phyloP scores from a whole-genome alignment of 2,113 vertebrate species.

The Cariama cristata region DNA sequence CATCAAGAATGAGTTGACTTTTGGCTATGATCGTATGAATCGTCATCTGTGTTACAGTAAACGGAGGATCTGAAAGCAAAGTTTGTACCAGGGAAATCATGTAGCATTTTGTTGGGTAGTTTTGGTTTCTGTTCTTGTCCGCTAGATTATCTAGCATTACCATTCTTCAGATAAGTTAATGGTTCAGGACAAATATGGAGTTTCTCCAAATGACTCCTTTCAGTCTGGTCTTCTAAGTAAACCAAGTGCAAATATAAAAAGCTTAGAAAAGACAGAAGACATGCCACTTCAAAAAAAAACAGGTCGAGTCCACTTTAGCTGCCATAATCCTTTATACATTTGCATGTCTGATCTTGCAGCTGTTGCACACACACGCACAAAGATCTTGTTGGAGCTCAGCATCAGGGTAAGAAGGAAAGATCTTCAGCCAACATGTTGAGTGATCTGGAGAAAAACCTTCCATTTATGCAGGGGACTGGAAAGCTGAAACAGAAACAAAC shows the following conservation, averaged over 20 bases:
- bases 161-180: neutral
- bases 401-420: neutral
- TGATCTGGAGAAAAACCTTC: neutral
- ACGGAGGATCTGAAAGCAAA: neutral
- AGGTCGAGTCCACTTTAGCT: neutral
- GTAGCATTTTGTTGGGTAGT: neutral
- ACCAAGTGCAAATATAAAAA: neutral
- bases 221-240: neutral
- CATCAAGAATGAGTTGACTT: neutral
- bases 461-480: neutral
- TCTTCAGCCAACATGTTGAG: neutral
- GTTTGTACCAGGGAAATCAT: neutral
- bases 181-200: neutral
- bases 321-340: neutral
- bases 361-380: neutral
- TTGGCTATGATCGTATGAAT: neutral
- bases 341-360: neutral
- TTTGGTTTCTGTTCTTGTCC: neutral
- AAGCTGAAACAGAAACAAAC: neutral
- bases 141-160: neutral
- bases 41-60: neutral
- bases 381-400: neutral
- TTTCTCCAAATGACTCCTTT: neutral
- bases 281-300: neutral
- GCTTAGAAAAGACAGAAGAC: neutral